A percentile compares a stretch with the other conserved stretches of the same genome.
These are phyloP conservation scores for Apoda limacodes DNA, from an alignment of 2,888 invertebrate genomes.

Conservation along the genomic window DNA sequence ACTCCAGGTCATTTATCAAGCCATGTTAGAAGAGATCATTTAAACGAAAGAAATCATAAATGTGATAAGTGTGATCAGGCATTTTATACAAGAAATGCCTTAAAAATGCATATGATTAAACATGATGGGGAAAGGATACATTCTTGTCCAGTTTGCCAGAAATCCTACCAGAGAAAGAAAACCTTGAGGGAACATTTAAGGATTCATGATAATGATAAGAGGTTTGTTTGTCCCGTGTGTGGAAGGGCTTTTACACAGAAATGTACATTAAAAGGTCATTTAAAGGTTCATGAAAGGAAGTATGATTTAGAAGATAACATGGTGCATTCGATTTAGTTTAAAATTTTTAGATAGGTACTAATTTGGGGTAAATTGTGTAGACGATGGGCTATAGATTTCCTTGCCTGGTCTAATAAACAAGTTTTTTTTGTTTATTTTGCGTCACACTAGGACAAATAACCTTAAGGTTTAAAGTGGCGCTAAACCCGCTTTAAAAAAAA, in stretches of 20 bases:
- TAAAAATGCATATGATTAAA: slow-evolving; percentile 69
- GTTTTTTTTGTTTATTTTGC: no score
- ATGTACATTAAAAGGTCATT: slow-evolving; percentile 55
- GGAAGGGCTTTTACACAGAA: slow-evolving; percentile 60
- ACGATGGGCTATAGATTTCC: no score
- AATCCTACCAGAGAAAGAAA: slow-evolving; percentile 58
- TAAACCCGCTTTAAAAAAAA: no score
- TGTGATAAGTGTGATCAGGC: slow-evolving; percentile 64
- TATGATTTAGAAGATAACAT: slow-evolving; percentile 36
- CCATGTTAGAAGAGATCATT: slow-evolving; percentile 53
- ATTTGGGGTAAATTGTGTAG: no score
- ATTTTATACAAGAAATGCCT: slow-evolving; percentile 64
- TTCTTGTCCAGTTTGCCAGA: slow-evolving; percentile 59
- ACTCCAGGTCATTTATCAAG: slow-evolving; percentile 58
- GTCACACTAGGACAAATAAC: no score
- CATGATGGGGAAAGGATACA: slow-evolving; percentile 67
- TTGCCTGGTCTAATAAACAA: no score
- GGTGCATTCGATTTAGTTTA: slow-evolving; percentile 28
- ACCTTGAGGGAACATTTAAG: slow-evolving; percentile 53
- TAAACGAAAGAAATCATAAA: slow-evolving; percentile 56
- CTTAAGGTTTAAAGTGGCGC: no score
- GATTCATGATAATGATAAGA: slow-evolving; percentile 57
- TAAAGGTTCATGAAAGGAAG: slow-evolving; percentile 53
- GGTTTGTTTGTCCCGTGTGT: slow-evolving; percentile 55
- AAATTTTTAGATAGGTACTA: not conserved